phyloP scores from a whole-genome alignment of 2,888 invertebrate genomes.

The Peribatodes rhomboidaria region DNA sequence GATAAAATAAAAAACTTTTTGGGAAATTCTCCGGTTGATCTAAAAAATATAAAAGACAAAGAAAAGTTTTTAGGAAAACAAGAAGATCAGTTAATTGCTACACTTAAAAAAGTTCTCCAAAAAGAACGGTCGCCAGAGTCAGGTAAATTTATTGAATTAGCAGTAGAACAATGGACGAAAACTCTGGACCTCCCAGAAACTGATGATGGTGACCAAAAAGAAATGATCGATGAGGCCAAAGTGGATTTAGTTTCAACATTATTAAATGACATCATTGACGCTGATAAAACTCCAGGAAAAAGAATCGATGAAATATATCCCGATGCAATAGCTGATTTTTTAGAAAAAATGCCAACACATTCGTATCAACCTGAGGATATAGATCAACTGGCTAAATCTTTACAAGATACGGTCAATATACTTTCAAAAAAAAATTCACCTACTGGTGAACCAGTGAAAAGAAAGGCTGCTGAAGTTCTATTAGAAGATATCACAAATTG shows the following conservation, averaged over 20 bases:
- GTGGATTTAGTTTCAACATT: constrained; percentile 16
- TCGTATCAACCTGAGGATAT: constrained; percentile 11
- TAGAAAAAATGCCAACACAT: constrained; percentile 24
- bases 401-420: constrained; percentile 19
- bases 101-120: neutral
- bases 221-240: constrained; percentile 20
- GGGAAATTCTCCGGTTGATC: constrained; percentile 43
- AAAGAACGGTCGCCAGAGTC: neutral
- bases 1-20: constrained; percentile 29
- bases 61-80: constrained; percentile 24
- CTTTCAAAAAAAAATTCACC: constrained; percentile 6
- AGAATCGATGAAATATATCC: constrained; percentile 18
- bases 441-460: constrained; percentile 28
- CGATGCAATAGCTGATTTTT: constrained; percentile 16
- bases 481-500: constrained; percentile 55
- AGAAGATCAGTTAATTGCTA: constrained; percentile 34
- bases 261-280: constrained; percentile 13
- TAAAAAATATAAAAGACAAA: constrained; percentile 32
- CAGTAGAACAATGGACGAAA: constrained; percentile 25
- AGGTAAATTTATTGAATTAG: constrained; percentile 12
- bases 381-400: constrained; percentile 20
- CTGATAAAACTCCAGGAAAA: constrained; percentile 3
- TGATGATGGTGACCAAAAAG: constrained; percentile 12
- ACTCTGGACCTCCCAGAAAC: constrained; percentile 9
- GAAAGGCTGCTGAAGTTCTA: constrained; percentile 50